Evolutionary conservation across 2,888 invertebrate genomes (phyloP), one percentile per base, ranked within the genome.

Genomic region (Luperina nickerlii): DNA sequence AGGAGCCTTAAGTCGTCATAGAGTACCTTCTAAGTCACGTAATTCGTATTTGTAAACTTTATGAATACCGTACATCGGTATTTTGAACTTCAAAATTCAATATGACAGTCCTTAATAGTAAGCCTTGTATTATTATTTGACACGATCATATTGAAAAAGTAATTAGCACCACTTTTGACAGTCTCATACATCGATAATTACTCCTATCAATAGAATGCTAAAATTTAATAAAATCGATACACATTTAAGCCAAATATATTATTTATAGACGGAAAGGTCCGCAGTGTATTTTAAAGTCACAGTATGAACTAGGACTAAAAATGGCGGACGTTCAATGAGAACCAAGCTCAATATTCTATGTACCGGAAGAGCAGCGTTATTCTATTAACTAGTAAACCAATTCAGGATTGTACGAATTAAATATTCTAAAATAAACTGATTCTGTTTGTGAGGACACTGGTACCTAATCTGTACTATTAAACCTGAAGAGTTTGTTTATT

Each of bases 341-440:
- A 66, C n/a, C 42, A 32, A 76, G 72, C 62, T 81, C 76, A 73
- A 84, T 80, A 84, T 76, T 84, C 38, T 77, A 71, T 84, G 38
- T 81, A 72, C 67, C 67, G 81, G 76, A 76, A 71, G 66, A 71
- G 51, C 48, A 57, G 18, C 5, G n/a, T 71, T 71, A 67, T 68
- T 84, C 51, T 74, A 74, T 76, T 71, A 63, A 70, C 63, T 45
- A 74, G 70, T 76, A 51, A 73, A 80, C 76, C 66, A 71, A 60
- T 76, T 11, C 70, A 63, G 76, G 66, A 18, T 20, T 27, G 15
- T 45, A 42, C 15, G 15, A 67, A 70, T 20, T 42, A 48, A 42
- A 74, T 63, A 62, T 80, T 62, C 66, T 72, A 74, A 71, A 83
- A 66, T 76, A 76, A 76, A 70, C 32, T 65, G 24, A 18, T 45